These are phyloP conservation scores for Seriola rivoliana DNA, from an alignment of 2,113 vertebrate genomes.

Conservation along the genomic window DNA sequence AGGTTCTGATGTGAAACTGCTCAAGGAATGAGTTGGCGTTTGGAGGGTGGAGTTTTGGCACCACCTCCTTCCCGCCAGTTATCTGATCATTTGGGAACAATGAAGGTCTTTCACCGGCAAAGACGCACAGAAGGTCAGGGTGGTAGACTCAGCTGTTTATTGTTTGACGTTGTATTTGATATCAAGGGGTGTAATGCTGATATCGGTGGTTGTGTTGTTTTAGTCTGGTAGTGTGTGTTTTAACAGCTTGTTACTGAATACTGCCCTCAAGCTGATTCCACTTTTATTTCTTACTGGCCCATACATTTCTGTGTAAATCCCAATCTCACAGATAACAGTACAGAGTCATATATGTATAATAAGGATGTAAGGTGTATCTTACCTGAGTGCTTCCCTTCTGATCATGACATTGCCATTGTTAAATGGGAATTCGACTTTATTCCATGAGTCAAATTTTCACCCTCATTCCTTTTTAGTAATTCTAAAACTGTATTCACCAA, in stretches of 20 bases:
- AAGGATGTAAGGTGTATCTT: too few species aligned
- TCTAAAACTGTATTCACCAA: too few species aligned
- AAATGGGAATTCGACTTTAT: too few species aligned
- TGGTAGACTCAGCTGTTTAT: slow-evolving; percentile 6
- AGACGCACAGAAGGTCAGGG: slow-evolving; percentile 7
- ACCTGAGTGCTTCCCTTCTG: too few species aligned
- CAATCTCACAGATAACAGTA: too few species aligned
- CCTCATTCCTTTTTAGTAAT: too few species aligned
- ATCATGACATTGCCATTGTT: too few species aligned
- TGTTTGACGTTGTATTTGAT: slow-evolving; percentile 38
- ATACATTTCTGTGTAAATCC: too few species aligned
- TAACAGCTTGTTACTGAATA: background rate
- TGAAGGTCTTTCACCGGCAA: slow-evolving; percentile 28
- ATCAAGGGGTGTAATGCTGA: slow-evolving; percentile 24
- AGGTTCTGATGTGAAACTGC: background rate
- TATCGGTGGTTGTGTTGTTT: background rate
- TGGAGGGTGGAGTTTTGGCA: background rate
- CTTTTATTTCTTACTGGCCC: too few species aligned
- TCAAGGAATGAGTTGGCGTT: background rate
- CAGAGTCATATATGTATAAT: too few species aligned
- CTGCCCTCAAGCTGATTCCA: background rate
- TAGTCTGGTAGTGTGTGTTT: background rate
- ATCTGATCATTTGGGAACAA: slow-evolving; percentile 35
- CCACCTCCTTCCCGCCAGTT: background rate
- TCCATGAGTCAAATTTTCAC: too few species aligned